phyloP scores from a whole-genome alignment of 30 jellyfish, hydroid and myxozoan genomes.

The Haliclystus octoradiatus region DNA sequence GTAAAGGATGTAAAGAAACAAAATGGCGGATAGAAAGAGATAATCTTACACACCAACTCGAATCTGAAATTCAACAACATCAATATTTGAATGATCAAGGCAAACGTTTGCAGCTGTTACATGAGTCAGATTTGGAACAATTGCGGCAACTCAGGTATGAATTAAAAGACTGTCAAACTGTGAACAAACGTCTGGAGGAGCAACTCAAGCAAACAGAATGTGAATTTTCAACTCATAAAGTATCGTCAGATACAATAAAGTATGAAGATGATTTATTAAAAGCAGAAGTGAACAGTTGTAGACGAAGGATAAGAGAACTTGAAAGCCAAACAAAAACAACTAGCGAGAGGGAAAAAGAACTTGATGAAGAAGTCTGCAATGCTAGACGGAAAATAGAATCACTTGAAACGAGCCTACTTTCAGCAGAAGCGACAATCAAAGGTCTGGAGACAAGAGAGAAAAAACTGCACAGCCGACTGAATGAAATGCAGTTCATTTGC shows the following conservation, averaged over 20 bases:
- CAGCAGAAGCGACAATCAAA: background rate
- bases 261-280: constrained; percentile 44
- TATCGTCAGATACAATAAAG: constrained; percentile 33
- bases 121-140: constrained; percentile 13
- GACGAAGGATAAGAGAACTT: constrained; percentile 13
- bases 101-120: background rate
- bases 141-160: constrained; percentile 11
- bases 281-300: constrained; percentile 23
- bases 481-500: constrained; percentile 35
- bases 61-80: background rate
- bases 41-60: background rate
- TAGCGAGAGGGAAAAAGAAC: constrained; percentile 13
- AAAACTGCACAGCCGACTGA: constrained; percentile 3
- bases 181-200: constrained; percentile 25
- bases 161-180: constrained; percentile 11
- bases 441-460: background rate
- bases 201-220: constrained; percentile 36
- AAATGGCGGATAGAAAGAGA: background rate
- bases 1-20: background rate
- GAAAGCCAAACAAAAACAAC: constrained; percentile 9
- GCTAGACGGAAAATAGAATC: constrained; percentile 20
- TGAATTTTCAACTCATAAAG: constrained; percentile 28
- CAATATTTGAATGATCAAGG: background rate
- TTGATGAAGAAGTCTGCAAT: constrained; percentile 35
- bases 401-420: constrained; percentile 1